Evolutionary conservation across 2,888 invertebrate species (phyloP), one percentile per base, ranked within the genome.

Genomic region (Gnatocerus cornutus): DNA sequence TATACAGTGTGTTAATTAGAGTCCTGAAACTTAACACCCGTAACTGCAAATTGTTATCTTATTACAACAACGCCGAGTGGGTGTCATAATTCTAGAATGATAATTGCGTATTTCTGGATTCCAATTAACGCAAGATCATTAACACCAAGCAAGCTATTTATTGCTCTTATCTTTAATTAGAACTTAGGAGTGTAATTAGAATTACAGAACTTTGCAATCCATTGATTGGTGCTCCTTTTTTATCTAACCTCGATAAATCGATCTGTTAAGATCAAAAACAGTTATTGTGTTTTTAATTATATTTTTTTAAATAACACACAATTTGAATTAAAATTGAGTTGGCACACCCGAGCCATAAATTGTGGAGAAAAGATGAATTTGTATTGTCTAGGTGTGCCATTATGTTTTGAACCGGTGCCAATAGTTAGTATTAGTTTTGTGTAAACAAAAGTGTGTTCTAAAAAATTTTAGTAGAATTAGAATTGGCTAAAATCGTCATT

Each of bases 51-150:
- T 1, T 33, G 33, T 33, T 33, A 33, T 33, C 33, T 7, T n/a
- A 33, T 7, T 33, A 33, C 33, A 33, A 4, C 1, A n/a, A 2
- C 33, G 10, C 10, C 12, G 10, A 41, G 27, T 16, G 12, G 10
- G 30, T 50, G 50, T 50, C 12, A 16, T 48, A 50, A 50, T 13
- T 9, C 50, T 16, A 29, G n/a, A 29, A 6, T 29, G 1, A 27
- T 56, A 43, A 56, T 56, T 56, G 27, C 56, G 21, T 10, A 21
- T 21, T 56, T 56, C 43, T 43, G 43, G 7, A 21, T 41, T 56
- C 56, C 56, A 56, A 56, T 56, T 56, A 56, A 56, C 56, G 0
- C 9, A n/a, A 12, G 43, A 56, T 21, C 56, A 41, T 56, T 56
- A 39, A 41, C 27, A 56, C 21, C 21, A 41, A 55, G 13, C 13